Percentiles rank a stretch among this genome's conserved stretches.
phyloP scores from a whole-genome alignment of 2,888 invertebrate species.

The Hyposoter dolosus region DNA sequence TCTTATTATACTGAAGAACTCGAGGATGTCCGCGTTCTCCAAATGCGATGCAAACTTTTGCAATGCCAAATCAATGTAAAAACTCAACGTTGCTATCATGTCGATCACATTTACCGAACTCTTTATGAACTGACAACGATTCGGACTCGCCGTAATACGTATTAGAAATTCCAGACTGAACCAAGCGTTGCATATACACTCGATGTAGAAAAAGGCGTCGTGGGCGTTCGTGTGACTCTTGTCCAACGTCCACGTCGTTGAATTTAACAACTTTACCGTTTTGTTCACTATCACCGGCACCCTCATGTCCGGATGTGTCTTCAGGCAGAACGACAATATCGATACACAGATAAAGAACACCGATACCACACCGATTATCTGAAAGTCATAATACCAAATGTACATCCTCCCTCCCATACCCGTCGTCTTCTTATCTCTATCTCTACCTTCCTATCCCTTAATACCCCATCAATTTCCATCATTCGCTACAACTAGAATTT shows the following conservation, averaged over 20 bases:
- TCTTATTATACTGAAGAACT: conserved; percentile 98
- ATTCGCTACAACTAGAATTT: background rate
- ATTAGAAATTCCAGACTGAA: conserved; percentile 98
- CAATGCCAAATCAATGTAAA: conserved; percentile 97
- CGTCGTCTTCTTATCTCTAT: background rate
- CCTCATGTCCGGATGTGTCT: conserved; percentile 99
- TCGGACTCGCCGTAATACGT: conserved; percentile 96
- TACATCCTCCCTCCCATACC: conserved; percentile 18
- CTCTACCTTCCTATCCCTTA: background rate
- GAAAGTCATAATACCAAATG: conserved; percentile 82
- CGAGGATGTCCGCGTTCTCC: conserved; percentile 97
- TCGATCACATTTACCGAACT: conserved; percentile 99
- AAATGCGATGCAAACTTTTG: conserved; percentile 96
- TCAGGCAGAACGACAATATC: conserved; percentile 99
- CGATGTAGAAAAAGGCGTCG: conserved; percentile 98
- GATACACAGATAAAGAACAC: conserved; percentile 99
- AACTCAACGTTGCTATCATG: conserved; percentile 99
- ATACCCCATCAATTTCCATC: background rate
- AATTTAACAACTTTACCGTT: conserved; percentile 91
- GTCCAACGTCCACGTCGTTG: conserved; percentile 94
- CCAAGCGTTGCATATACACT: conserved; percentile 99
- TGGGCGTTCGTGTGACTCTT: conserved; percentile 98
- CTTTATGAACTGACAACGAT: conserved; percentile 97
- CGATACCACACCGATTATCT: conserved; percentile 99
- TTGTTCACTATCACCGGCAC: conserved; percentile 94